phyloP scores from a whole-genome alignment of 2,113 vertebrate genomes.

The Actinemys pallida region DNA sequence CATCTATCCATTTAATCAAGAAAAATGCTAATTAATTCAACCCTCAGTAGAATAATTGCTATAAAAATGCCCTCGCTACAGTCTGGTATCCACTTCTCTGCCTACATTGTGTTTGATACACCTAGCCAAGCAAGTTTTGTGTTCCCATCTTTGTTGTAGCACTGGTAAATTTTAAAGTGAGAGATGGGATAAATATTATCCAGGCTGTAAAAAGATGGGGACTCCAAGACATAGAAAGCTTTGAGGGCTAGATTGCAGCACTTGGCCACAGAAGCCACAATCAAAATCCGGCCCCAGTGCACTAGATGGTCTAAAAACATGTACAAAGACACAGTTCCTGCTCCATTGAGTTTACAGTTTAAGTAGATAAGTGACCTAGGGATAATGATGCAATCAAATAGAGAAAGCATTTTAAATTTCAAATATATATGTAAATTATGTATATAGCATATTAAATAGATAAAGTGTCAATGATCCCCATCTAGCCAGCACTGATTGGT shows the following conservation, averaged over 20 bases:
- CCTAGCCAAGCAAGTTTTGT: constrained; percentile 11
- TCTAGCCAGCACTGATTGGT: background rate
- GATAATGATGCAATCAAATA: background rate
- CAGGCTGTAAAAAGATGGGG: background rate
- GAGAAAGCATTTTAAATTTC: background rate
- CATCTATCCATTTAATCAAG: background rate
- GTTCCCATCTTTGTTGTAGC: background rate
- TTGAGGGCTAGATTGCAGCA: background rate
- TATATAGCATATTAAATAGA: background rate
- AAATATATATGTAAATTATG: background rate
- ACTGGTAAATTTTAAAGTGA: background rate
- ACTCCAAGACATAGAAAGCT: background rate
- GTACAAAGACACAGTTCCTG: background rate
- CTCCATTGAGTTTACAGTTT: background rate
- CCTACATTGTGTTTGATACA: background rate
- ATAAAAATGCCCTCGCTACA: background rate
- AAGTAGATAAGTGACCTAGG: background rate
- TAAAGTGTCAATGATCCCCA: background rate
- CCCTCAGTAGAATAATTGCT: background rate
- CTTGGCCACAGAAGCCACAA: background rate
- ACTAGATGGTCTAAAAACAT: background rate
- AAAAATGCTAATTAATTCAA: background rate
- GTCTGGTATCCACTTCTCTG: background rate
- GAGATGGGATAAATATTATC: background rate
- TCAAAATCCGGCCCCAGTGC: background rate